Base-by-base conservation (phyloP, 2,888 invertebrate genomes). In the Drosophila fungiperda region DNA sequence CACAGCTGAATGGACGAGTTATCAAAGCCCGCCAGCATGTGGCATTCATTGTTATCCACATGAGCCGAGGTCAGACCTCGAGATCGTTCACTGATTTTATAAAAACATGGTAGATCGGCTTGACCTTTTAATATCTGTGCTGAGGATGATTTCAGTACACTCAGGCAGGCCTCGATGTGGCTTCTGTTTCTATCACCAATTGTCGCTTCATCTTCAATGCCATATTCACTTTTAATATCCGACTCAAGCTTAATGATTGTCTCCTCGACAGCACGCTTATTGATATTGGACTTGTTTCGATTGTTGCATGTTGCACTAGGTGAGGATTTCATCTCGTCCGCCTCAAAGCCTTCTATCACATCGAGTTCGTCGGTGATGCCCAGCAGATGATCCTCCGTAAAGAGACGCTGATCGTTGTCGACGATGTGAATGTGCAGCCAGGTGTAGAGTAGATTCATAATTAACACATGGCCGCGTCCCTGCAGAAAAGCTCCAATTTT, bases 381-480 rank as follows among this genome's bases (percentile, higher is more conserved):
- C 50, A 90, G 78, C 36, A 92, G 42, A 33, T 83, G 78, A 73
- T 91, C 92, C 59, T 92, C 92, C 0, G 79, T 89, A 36, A 85
- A 89, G 17, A 89, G 80, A 0, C 78, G 84, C 57, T 92, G 88
- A 55, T 92, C 91, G 20, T 92, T 88, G 92, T 93, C 94, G 70
- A 94, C 94, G 40, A 95, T 94, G 73, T 95, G 95, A 76, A 95
- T 94, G 79, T 95, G 95, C 73, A 95, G 94, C 95, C 95, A 95
- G 7, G 94, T 94, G 82, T 95, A 94, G 15, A 95, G 88, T 64
- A 96, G 95, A 94, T 96, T 96, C 91, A 96, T 94, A 60, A 96
- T 92, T 60, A 96, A 93, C 35, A 96, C 95, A 93, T 96, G 96
- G 0, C 95, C 95, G 86, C 95, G 94, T 84, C 95, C 95, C n/a